Base-by-base conservation (phyloP, 2,797 vertebrate genomes). In the Xenops minutus region DNA sequence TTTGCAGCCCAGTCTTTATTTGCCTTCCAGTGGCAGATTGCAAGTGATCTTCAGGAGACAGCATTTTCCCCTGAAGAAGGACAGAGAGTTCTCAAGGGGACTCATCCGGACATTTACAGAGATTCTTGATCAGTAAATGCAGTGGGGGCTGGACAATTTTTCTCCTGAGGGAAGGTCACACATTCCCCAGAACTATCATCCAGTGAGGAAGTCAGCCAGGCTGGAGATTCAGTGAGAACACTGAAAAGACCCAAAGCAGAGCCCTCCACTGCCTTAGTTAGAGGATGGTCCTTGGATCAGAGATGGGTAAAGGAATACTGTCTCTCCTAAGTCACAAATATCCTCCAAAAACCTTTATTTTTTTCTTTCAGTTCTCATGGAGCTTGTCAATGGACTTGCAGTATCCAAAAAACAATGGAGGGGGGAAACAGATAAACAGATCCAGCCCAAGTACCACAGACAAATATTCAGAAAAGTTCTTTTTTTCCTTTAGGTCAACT, bases 181-280 rank as follows among this genome's bases (percentile, higher is more conserved):
- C 34, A 3, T n/a, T 36, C 27, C 63, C 30, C 59, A 79, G 59
- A 82, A 32, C 43, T 27, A 29, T 5, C 0, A 0, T 9, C n/a
- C 23, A 37, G 9, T 14, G 19, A 54, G 36, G 36, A 67, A n/a
- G 14, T 20, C 68, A 80, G 32, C 30, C 52, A 54, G 54, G 46
- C 43, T 66, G 30, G 55, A 91, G 64, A 39, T 43, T 36, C 51
- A 82, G 7, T 24, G 17, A 55, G 27, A 89, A 24, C 6, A 36
- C 37, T 20, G 14, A 62, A 49, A 0, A 43, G 39, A 85, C 4
- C 26, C 32, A 41, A 79, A 68, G 46, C 43, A 79, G 48, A 78
- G 29, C 23, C 10, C 26, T 54, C 51, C 4, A 27, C 27, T 54
- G 39, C 32, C 34, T 54, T 39, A 14, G 14, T 24, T 8, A 41